A percentile compares a stretch with the other conserved stretches of the same genome.
These are phyloP conservation scores for Muschampia staudingeri DNA, from an alignment of 2,888 invertebrate species.

Conservation along the genomic window DNA sequence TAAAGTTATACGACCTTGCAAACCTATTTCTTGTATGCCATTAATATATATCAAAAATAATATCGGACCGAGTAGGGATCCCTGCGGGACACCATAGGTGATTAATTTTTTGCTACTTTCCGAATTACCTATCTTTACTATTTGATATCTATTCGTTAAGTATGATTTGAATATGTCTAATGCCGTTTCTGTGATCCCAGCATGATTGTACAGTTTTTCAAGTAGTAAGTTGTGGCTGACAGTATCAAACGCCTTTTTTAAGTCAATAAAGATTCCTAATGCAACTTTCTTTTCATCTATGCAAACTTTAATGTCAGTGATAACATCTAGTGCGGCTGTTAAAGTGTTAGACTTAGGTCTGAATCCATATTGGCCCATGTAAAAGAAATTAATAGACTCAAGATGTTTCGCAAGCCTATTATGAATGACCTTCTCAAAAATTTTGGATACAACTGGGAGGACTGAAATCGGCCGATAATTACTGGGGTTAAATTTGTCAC, in stretches of 20 bases:
- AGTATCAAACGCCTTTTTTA: neutral
- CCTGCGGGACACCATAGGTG: conserved; percentile 22
- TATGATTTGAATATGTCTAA: conserved; percentile 44
- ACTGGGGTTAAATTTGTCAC: too few species aligned
- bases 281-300: conserved; percentile 41
- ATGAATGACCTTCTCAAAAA: too few species aligned
- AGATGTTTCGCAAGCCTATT: too few species aligned
- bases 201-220: neutral
- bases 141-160: conserved; percentile 36
- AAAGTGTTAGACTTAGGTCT: conserved; percentile 33
- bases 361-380: conserved; percentile 17
- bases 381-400: neutral
- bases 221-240: neutral
- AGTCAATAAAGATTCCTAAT: conserved; percentile 47
- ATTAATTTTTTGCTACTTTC: conserved; percentile 1
- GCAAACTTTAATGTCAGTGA: conserved; percentile 26
- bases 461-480: too few species aligned
- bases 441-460: too few species aligned
- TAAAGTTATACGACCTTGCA: conserved; percentile 26
- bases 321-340: conserved; percentile 36
- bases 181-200: conserved; percentile 22
- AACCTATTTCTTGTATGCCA: conserved; percentile 24
- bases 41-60: conserved; percentile 32
- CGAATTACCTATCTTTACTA: conserved; percentile 21
- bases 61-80: neutral